Percentiles rank a stretch among this genome's conserved stretches.
phyloP scores from a whole-genome alignment of 1,140 invertebrate species.

The Drosophila ohnishii region DNA sequence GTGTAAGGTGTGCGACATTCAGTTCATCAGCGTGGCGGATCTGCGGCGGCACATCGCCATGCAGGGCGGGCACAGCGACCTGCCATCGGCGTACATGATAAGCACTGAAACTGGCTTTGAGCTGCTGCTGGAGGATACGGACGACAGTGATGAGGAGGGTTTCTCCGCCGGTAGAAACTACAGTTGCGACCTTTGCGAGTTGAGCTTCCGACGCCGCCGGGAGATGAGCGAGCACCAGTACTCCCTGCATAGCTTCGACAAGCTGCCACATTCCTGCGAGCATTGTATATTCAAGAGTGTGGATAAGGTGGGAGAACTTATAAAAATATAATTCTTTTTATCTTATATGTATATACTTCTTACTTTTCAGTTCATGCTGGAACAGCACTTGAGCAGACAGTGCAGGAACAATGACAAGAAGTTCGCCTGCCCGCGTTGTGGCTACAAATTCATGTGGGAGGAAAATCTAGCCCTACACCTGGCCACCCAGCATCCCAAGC shows the following conservation, averaged over 20 bases:
- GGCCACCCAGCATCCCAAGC: conserved; percentile 53
- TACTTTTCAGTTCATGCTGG: conserved; percentile 32
- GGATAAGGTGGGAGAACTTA: conserved; percentile 33
- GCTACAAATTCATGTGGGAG: conserved; percentile 69
- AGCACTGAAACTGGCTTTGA: conserved; percentile 68
- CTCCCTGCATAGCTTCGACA: conserved; percentile 65
- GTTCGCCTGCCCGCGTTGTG: conserved; percentile 57
- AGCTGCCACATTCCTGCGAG: conserved; percentile 56
- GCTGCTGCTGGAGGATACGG: conserved; percentile 65
- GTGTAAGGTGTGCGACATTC: conserved; percentile 67
- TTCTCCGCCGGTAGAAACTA: conserved; percentile 22
- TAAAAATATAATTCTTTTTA: not conserved
- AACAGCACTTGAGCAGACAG: conserved; percentile 54
- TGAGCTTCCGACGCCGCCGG: conserved; percentile 51
- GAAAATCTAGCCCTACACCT: conserved; percentile 58
- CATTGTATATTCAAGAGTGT: conserved; percentile 69
- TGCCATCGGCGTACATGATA: conserved; percentile 59
- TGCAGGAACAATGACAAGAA: conserved; percentile 61
- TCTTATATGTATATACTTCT: not conserved
- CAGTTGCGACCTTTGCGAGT: conserved; percentile 56
- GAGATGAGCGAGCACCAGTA: conserved; percentile 70
- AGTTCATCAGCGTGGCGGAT: conserved; percentile 65
- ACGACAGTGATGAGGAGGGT: conserved; percentile 66
- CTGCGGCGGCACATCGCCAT: conserved; percentile 54
- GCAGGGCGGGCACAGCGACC: conserved; percentile 38